Evolutionary conservation across 2,888 invertebrate species (phyloP).

Genomic region (Serripes groenlandicus): DNA sequence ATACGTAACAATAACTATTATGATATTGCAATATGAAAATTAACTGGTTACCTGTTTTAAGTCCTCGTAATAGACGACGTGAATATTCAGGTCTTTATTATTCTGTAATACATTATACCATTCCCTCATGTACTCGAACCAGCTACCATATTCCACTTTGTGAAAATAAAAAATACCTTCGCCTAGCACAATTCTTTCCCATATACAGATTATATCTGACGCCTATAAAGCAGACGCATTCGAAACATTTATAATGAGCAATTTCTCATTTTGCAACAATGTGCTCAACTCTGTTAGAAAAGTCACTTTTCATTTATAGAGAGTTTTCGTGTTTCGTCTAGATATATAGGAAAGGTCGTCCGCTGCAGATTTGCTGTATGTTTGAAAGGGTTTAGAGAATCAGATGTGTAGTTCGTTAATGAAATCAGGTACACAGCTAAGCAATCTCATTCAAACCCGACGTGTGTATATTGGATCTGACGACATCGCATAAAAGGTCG

Average conservation of each 20-base stretch:
- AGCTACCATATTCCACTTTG: slow-evolving; percentile 58
- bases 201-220: not conserved
- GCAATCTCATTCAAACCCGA: too few relatives aligned
- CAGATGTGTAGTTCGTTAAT: too few relatives aligned
- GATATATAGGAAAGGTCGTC: too few relatives aligned
- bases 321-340: too few relatives aligned
- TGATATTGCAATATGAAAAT: not conserved
- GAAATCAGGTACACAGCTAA: too few relatives aligned
- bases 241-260: not conserved
- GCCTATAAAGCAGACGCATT: not conserved
- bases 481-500: too few relatives aligned
- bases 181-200: not conserved
- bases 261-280: not conserved
- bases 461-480: too few relatives aligned
- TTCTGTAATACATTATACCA: slow-evolving; percentile 53
- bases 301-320: too few relatives aligned
- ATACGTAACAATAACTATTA: too few relatives aligned
- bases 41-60: slow-evolving; percentile 50
- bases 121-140: slow-evolving; percentile 53
- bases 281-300: not conserved
- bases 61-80: slow-evolving; percentile 60
- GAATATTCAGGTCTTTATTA: slow-evolving; percentile 45
- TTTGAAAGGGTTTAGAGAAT: too few relatives aligned
- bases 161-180: not conserved
- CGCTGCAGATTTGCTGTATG: too few relatives aligned